Conservation (phyloP, 2,113 vertebrate species). For the mouse (Mus musculus) region GRCm39 chr6:19029501-19030000, state of each 20-base stretch:
- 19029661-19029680: not conserved
- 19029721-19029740: not conserved
- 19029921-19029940: not conserved
- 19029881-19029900: not conserved
- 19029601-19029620: not conserved
- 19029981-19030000: not conserved
- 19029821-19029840: not conserved
- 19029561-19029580: not conserved
- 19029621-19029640: not conserved
- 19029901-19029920: not conserved
- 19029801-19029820: not conserved
- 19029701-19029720: not conserved
- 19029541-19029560: conserved; percentile 5
- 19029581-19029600: not conserved
- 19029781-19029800: not conserved
- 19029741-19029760: too few species aligned
- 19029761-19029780: not conserved
- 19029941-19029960: not conserved
- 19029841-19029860: not conserved
- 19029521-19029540: not conserved
- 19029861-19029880: not conserved
- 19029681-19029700: not conserved
- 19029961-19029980: not conserved
- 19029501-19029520: not conserved
- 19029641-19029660: conserved; percentile 29